Conservation (phyloP, 2,113 vertebrate species). For the Aspidoscelis tigris region DNA sequence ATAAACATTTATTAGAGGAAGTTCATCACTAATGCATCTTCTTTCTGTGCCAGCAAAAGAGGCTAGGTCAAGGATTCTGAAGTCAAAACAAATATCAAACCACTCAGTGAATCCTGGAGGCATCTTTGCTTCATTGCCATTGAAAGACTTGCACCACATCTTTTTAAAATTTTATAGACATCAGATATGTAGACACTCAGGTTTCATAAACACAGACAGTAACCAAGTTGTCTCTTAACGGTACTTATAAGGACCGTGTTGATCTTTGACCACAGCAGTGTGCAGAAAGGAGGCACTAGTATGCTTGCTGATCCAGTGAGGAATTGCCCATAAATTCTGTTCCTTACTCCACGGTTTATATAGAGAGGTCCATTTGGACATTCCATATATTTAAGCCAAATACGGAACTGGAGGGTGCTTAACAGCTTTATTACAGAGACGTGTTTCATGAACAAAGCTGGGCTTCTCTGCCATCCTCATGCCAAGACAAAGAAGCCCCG, state of each 20-base stretch:
- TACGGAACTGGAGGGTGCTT: too few species aligned
- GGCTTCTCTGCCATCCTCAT: too few species aligned
- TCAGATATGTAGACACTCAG: too few species aligned
- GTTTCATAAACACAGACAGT: neutral
- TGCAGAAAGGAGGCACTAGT: too few species aligned
- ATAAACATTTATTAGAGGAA: constrained; percentile 22
- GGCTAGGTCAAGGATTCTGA: neutral
- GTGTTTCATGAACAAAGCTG: too few species aligned
- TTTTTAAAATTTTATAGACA: neutral
- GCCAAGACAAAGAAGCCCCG: too few species aligned
- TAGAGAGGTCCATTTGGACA: too few species aligned
- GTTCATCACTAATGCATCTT: constrained; percentile 4
- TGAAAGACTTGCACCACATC: neutral
- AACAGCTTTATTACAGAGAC: too few species aligned
- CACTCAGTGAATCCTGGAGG: neutral
- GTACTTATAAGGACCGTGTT: neutral
- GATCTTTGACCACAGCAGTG: too few species aligned
- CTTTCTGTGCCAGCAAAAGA: neutral
- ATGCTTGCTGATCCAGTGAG: too few species aligned
- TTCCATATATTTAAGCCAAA: too few species aligned
- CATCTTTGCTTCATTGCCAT: neutral
- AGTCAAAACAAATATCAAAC: neutral
- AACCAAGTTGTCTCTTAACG: neutral
- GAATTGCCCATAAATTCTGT: neutral
- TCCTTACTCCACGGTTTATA: neutral